Conservation (phyloP, 2,113 vertebrate genomes). For the Heteronetta atricapilla region DNA sequence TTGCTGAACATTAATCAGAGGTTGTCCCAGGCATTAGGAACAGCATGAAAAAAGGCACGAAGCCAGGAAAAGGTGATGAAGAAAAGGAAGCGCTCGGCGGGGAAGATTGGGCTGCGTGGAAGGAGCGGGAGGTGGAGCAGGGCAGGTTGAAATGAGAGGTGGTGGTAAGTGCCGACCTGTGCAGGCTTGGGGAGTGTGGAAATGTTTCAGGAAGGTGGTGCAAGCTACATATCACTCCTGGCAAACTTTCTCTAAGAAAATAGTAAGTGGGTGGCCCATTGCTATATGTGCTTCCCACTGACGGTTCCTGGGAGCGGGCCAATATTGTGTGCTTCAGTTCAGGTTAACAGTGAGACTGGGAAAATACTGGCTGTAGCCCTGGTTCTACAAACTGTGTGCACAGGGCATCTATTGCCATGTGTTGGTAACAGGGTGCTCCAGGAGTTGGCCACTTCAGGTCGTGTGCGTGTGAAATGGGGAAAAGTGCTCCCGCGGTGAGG, state of each 20-base stretch:
- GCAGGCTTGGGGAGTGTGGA: conserved; percentile 10
- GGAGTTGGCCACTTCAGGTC: accelerated
- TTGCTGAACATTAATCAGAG: conserved; percentile 57
- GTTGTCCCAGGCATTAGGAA: conserved; percentile 20
- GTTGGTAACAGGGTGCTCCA: not conserved
- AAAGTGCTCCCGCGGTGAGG: not conserved
- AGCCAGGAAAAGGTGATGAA: conserved; percentile 39
- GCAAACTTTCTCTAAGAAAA: conserved; percentile 63
- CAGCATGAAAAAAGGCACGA: not conserved
- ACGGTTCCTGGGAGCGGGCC: conserved; percentile 35
- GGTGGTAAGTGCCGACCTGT: not conserved
- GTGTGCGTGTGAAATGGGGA: not conserved
- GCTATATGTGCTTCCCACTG: conserved; percentile 28
- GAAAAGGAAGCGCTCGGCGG: not conserved
- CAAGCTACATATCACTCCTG: conserved; percentile 48
- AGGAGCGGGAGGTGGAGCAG: conserved; percentile 6
- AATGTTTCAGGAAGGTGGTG: conserved; percentile 54
- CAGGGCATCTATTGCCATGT: not conserved
- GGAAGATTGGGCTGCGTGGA: not conserved
- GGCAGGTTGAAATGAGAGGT: not conserved
- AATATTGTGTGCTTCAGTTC: conserved; percentile 44
- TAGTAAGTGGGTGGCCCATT: conserved; percentile 63
- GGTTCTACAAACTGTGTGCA: conserved; percentile 35
- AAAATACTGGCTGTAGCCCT: conserved; percentile 37
- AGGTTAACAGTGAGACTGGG: conserved; percentile 41